These are phyloP conservation scores for Phymatocera aterrima DNA, from an alignment of 2,888 invertebrate species.

Conservation along the genomic window DNA sequence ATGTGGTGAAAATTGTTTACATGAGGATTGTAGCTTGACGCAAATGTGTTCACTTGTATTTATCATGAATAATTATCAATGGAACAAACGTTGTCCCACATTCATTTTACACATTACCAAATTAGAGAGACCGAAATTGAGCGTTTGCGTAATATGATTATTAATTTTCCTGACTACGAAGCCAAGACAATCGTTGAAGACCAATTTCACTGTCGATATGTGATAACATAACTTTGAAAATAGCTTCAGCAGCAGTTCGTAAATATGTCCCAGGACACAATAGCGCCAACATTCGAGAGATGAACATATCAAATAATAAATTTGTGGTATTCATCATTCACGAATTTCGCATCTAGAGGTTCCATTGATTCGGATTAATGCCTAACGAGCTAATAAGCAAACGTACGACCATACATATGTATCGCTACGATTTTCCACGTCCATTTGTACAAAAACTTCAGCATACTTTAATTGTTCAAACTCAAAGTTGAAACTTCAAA, in stretches of 20 bases:
- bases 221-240: not conserved
- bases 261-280: not conserved
- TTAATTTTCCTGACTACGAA: not conserved
- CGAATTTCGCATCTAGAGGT: too few species aligned
- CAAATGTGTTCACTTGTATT: not conserved
- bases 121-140: not conserved
- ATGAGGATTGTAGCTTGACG: not conserved
- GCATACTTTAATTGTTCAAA: too few species aligned
- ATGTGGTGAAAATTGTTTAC: too few species aligned
- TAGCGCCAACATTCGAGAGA: not conserved
- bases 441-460: too few species aligned
- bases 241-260: not conserved
- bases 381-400: too few species aligned
- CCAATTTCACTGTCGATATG: not conserved
- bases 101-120: not conserved
- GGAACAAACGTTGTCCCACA: not conserved
- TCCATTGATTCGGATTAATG: too few species aligned
- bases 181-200: too few species aligned
- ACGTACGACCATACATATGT: too few species aligned
- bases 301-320: not conserved
- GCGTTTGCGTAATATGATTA: not conserved
- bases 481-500: too few species aligned
- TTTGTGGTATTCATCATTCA: too few species aligned
- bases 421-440: too few species aligned
- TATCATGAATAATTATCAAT: not conserved